A percentile compares a stretch with the other conserved stretches of the same genome.
Conservation (phyloP, 2,113 vertebrate genomes). For the Danionella cerebrum region DNA sequence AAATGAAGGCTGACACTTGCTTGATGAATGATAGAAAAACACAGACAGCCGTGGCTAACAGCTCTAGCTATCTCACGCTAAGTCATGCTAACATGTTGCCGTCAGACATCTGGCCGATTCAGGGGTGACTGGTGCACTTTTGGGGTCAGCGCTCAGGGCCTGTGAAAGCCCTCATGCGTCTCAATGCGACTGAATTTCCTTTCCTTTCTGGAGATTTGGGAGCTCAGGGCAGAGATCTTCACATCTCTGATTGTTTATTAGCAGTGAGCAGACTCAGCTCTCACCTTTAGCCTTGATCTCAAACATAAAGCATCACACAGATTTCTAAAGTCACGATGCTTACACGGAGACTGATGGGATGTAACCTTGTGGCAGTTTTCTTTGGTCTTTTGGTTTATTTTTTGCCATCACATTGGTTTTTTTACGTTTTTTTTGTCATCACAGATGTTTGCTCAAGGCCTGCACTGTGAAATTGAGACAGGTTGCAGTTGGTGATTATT, state of each 20-base stretch:
- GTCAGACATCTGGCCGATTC: slow-evolving; percentile 54
- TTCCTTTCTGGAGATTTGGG: slow-evolving; percentile 32
- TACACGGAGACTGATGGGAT: not conserved
- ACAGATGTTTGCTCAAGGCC: no score
- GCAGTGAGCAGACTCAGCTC: slow-evolving; percentile 25
- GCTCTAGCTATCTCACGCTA: not conserved
- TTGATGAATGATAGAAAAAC: slow-evolving; percentile 73
- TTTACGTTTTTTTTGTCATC: no score
- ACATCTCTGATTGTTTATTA: slow-evolving; percentile 50
- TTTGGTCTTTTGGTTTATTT: no score
- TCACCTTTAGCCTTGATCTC: slow-evolving; percentile 33
- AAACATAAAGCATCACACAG: not conserved
- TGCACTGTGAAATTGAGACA: no score
- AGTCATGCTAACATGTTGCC: not conserved
- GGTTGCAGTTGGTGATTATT: no score
- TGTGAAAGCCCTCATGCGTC: slow-evolving; percentile 10
- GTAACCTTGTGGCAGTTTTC: not conserved
- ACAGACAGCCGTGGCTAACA: slow-evolving; percentile 46
- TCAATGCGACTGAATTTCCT: slow-evolving; percentile 34
- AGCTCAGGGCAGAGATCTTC: slow-evolving; percentile 35
- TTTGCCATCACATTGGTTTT: no score
- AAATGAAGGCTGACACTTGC: slow-evolving; percentile 64
- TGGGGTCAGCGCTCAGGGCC: slow-evolving; percentile 50
- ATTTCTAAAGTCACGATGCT: not conserved
- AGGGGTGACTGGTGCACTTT: slow-evolving; percentile 31